Evolutionary conservation across 1,140 invertebrate species (phyloP), one percentile per base, ranked within the genome.

Genomic region (Diorhabda elongata): DNA sequence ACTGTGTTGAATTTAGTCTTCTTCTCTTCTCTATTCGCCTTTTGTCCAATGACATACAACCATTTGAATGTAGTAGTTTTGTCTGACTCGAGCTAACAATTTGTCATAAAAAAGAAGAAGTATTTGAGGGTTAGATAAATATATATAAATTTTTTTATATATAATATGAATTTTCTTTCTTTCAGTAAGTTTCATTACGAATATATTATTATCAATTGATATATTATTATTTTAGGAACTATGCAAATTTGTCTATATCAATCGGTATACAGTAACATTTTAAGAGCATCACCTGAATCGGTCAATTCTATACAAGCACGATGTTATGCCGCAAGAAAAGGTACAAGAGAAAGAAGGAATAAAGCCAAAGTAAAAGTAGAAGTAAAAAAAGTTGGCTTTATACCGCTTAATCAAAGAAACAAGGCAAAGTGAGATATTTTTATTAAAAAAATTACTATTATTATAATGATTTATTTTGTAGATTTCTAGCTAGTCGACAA

Each of bases 311-410:
- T 69, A 42, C 72, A 69, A 66, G 43, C 44, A 5, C 61, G 74
- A 59, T 67, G 72, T 60, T 88, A 86, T 82, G 91, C 91, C 9
- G 91, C 91, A 6, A 84, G 91, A 67, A 92, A 90, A 81, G 89
- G 91, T 68, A 92, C 90, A 4, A 84, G 92, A 72, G 90, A 90
- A 69, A 90, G 87, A 75, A 86, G 85, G 7, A 83, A 84, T 42
- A 89, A 90, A 88, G 64, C 65, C 61, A 92, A 90, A 81, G 85
- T 90, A 52, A 91, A 91, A 80, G 84, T 86, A 44, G 87, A 88
- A 76, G 83, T 90, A 8, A 83, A 88, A 77, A 90, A 92, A 85
- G 82, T 88, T 63, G 86, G 85, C 66, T 88, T 88, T 69, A 86
- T 88, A 42, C 87, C 88, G 2, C 85, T 88, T 71, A 87, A 88